Evolutionary conservation across 1,140 invertebrate species (phyloP), one percentile per base, ranked within the genome.

Genomic region (Brachionus rubens): DNA sequence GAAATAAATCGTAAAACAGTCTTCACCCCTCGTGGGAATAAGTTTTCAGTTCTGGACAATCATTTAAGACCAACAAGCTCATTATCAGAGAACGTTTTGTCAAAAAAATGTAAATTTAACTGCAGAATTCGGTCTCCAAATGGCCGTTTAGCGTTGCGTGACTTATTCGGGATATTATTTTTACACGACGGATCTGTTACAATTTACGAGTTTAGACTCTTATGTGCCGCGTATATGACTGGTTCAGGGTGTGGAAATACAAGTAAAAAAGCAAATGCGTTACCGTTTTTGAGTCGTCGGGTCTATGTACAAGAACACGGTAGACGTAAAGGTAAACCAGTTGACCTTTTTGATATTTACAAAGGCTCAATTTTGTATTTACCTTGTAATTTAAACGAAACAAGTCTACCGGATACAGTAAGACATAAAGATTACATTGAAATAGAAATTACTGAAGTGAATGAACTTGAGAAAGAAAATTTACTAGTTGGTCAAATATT

Each of bases 71-170:
- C 68, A 16, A 65, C 59, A 24, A 65, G 59, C 36, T 43, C 36
- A 30, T 26, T 65, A 21, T 65, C 59, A 21, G 59, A 65, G 19
- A 65, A 65, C 19, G 36, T 43, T 9, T 24, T 72, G 19, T 30
- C 46, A 12, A 72, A 72, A 72, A 72, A 54, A 72, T 52, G 46
- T 40, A 72, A 72, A 54, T 72, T 72, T 48, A 72, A 48, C 50
- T 72, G 68, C 14, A 28, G 68, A 47, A 54, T 72, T 26, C 43
- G 68, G 6, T 26, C 68, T 12, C 68, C 68, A 12, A 72, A 72
- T 40, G 68, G 68, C 5, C 26, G 68, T 12, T 12, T 72, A n/a
- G 68, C 68, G 19, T 36, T 72, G 2, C 43, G 46, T 4, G 68
- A 72, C 19, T 19, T 72, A 19, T 72, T 72, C 16, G 68, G 46